Evolutionary conservation across 2,113 vertebrate species (phyloP).

Genomic region (Lagenorhynchus albirostris): DNA sequence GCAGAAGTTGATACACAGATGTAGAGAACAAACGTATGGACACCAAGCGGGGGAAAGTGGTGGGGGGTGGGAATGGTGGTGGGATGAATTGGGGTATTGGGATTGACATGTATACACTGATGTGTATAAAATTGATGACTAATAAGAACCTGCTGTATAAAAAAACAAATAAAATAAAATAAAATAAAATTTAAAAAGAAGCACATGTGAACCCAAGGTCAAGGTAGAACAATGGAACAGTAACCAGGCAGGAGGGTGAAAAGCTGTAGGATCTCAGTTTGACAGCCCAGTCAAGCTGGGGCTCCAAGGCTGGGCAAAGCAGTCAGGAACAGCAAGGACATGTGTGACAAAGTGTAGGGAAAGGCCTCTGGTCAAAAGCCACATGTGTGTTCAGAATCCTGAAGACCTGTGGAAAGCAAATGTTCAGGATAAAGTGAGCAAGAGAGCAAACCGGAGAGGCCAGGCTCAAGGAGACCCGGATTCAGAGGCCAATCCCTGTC

Average conservation of each 20-base stretch:
- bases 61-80: no score
- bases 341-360: not conserved
- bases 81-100: no score
- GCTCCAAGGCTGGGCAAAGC: not conserved
- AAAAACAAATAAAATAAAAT: no score
- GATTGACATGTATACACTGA: no score
- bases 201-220: not conserved
- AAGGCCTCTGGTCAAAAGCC: not conserved
- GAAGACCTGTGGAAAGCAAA: slow-evolving; percentile 20
- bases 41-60: no score
- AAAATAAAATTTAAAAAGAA: not conserved
- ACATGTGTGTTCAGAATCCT: not conserved
- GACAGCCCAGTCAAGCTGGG: not conserved
- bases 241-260: not conserved
- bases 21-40: no score
- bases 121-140: no score
- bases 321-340: not conserved
- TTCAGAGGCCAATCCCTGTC: not conserved
- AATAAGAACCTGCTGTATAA: no score
- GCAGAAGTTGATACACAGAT: no score
- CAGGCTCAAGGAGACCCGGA: not conserved
- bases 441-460: not conserved
- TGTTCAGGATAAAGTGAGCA: not conserved
- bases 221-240: not conserved
- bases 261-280: not conserved